Evolutionary conservation across 2,797 vertebrate species (phyloP).

Genomic region (Platyrinchus mystaceus): DNA sequence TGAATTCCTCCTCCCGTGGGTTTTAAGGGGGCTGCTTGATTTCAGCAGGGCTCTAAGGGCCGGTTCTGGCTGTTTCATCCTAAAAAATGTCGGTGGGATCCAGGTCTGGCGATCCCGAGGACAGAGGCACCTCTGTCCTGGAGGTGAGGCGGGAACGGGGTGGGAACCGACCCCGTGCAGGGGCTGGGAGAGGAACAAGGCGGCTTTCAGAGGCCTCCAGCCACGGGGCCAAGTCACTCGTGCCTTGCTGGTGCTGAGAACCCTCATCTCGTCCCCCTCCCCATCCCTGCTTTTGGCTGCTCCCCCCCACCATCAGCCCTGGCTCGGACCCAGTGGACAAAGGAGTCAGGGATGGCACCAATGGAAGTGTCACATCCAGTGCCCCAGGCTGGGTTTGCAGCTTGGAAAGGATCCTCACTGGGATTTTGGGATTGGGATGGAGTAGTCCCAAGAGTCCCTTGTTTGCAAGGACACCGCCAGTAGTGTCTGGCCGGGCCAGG

Average conservation of each 20-base stretch:
- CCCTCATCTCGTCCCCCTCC: background rate
- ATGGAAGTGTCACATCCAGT: background rate
- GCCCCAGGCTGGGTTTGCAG: background rate
- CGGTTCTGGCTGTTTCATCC: background rate
- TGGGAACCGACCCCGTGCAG: background rate
- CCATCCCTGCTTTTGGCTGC: accelerated
- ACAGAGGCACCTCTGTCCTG: constrained; percentile 32
- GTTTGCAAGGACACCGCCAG: background rate
- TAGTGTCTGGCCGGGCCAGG: accelerated
- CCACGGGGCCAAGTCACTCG: background rate
- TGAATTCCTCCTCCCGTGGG: background rate
- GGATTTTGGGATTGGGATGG: background rate
- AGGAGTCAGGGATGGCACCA: accelerated
- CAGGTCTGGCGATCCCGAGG: background rate
- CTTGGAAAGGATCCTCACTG: background rate
- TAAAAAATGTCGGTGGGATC: background rate
- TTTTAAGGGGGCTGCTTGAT: background rate
- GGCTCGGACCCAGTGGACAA: accelerated
- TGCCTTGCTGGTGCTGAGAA: background rate
- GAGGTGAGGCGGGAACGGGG: background rate
- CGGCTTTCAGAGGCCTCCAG: background rate
- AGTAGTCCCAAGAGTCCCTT: background rate
- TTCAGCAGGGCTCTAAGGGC: background rate
- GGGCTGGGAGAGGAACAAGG: background rate
- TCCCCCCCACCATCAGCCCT: background rate